Percentiles rank a stretch among this genome's conserved stretches.
Evolutionary conservation across 2,888 invertebrate species (phyloP).

Genomic region (Dendrolimus houi): DNA sequence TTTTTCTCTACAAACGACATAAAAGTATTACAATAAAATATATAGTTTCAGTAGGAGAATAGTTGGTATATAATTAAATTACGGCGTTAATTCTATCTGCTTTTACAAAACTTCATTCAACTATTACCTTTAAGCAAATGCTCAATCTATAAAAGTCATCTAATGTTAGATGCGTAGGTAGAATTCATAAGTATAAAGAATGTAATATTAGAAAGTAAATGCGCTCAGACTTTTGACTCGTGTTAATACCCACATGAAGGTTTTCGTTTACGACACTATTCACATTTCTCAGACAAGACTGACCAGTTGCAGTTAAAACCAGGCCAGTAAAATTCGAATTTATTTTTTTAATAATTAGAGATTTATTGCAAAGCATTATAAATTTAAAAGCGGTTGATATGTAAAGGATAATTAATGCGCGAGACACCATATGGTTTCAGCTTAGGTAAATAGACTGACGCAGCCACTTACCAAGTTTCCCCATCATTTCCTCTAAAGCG

Average conservation of each 20-base stretch:
- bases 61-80: too few relatives aligned
- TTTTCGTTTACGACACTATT: constrained; percentile 22
- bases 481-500: constrained; percentile 80
- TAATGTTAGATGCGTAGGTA: background rate
- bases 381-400: too few relatives aligned
- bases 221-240: constrained; percentile 17
- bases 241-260: constrained; percentile 20
- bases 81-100: too few relatives aligned
- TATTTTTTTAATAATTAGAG: background rate
- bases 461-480: constrained; percentile 75
- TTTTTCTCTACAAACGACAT: too few relatives aligned
- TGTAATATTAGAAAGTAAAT: constrained; percentile 31
- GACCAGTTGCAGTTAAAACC: constrained; percentile 22
- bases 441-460: background rate
- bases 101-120: too few relatives aligned
- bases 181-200: constrained; percentile 2
- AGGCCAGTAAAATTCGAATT: background rate
- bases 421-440: constrained; percentile 36
- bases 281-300: constrained; percentile 28
- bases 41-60: too few relatives aligned
- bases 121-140: too few relatives aligned
- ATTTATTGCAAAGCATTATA: background rate
- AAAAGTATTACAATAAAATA: too few relatives aligned
- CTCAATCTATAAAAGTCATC: too few relatives aligned
- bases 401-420: background rate